These are phyloP conservation scores for Sebastes diaconus DNA, from an alignment of 2,797 vertebrate genomes.

Conservation along the genomic window DNA sequence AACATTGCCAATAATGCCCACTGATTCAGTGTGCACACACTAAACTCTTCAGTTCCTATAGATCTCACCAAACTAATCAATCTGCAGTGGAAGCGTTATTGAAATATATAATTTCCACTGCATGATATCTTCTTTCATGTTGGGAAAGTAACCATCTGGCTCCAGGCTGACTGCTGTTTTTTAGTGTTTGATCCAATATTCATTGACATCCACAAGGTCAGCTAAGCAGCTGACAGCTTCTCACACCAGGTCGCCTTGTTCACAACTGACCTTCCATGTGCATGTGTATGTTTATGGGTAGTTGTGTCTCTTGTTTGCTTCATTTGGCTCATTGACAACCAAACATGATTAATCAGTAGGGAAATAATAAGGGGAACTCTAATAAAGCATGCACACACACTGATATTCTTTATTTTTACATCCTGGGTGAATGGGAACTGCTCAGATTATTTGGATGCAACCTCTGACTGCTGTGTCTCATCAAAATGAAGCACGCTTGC, in stretches of 20 bases:
- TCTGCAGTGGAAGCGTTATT: background rate
- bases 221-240: conserved; percentile 67
- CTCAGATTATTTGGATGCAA: background rate
- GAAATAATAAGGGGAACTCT: background rate
- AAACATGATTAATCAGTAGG: background rate
- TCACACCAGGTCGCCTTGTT: conserved; percentile 37
- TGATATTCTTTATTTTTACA: background rate
- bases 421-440: background rate
- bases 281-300: background rate
- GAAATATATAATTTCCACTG: background rate
- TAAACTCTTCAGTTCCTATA: background rate
- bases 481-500: background rate
- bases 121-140: background rate
- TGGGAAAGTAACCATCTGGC: conserved; percentile 72
- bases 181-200: conserved; percentile 44
- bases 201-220: conserved; percentile 65
- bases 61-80: background rate
- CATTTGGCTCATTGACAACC: background rate
- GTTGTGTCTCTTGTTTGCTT: background rate
- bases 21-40: background rate
- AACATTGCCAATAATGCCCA: background rate
- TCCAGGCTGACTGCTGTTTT: conserved; percentile 2
- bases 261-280: background rate
- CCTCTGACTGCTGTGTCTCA: background rate
- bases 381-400: background rate